Evolutionary conservation across 1,140 invertebrate genomes (phyloP).

Genomic region (Batillaria attramentaria): DNA sequence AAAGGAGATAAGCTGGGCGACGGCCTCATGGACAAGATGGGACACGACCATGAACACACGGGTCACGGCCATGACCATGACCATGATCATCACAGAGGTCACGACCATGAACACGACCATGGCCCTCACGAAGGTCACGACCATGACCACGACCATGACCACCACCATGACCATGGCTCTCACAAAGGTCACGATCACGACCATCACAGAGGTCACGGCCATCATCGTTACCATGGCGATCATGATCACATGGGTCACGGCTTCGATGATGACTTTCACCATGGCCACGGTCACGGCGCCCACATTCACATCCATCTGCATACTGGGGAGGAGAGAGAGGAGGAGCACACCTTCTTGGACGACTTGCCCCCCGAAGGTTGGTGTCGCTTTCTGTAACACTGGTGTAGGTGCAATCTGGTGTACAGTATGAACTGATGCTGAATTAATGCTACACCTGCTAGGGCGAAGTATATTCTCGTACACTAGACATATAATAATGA

Average conservation of each 20-base stretch:
- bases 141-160: not conserved
- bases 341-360: not conserved
- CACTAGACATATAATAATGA: no score
- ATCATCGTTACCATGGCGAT: not conserved
- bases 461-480: no score
- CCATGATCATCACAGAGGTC: not conserved
- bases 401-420: no score
- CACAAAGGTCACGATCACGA: not conserved
- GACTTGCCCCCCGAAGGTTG: not conserved
- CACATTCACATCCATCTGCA: conserved; percentile 23
- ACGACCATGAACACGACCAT: not conserved
- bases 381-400: no score
- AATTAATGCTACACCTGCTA: no score
- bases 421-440: no score
- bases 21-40: not conserved
- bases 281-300: not conserved
- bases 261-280: not conserved
- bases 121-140: not conserved
- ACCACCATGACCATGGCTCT: conserved; percentile 6
- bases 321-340: not conserved
- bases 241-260: not conserved
- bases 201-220: not conserved
- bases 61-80: conserved; percentile 1
- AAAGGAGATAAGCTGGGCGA: no score
- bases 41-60: not conserved